Percentiles rank a stretch among this genome's conserved stretches.
Evolutionary conservation across 2,113 vertebrate genomes (phyloP).

Genomic region (Passer montanus): DNA sequence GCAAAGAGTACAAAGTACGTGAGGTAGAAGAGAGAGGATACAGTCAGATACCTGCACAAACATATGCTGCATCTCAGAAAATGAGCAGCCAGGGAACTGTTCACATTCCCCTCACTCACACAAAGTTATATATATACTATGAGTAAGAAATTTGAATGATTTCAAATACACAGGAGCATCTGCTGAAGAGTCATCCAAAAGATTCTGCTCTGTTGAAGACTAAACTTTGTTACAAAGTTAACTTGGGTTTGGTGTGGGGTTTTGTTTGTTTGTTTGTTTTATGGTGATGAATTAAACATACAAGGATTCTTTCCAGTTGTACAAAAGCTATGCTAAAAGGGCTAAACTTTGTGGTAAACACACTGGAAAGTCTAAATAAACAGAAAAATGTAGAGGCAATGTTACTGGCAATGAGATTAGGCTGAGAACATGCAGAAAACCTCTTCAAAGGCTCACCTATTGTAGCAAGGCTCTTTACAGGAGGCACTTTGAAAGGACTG

Average conservation of each 20-base stretch:
- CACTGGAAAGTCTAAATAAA: background rate
- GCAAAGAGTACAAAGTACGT: background rate
- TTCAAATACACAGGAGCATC: background rate
- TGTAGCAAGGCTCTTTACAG: background rate
- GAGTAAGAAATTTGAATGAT: background rate
- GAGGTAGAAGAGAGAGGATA: background rate
- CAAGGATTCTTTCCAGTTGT: background rate
- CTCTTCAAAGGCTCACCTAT: background rate
- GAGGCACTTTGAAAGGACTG: background rate
- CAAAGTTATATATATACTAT: background rate
- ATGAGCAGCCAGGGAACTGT: background rate
- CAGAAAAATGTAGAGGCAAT: background rate
- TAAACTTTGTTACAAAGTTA: background rate
- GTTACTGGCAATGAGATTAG: background rate
- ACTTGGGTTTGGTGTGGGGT: background rate
- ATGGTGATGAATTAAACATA: background rate
- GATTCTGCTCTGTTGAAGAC: background rate
- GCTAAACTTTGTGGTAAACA: background rate
- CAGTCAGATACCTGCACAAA: background rate
- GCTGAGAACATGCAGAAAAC: background rate
- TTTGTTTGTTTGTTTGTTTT: background rate
- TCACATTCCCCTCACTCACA: background rate
- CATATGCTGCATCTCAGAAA: background rate
- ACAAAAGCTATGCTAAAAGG: background rate
- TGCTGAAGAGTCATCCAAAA: background rate